Conservation (phyloP, 2,113 vertebrate species). For the Periophthalmodon schlosseri region DNA sequence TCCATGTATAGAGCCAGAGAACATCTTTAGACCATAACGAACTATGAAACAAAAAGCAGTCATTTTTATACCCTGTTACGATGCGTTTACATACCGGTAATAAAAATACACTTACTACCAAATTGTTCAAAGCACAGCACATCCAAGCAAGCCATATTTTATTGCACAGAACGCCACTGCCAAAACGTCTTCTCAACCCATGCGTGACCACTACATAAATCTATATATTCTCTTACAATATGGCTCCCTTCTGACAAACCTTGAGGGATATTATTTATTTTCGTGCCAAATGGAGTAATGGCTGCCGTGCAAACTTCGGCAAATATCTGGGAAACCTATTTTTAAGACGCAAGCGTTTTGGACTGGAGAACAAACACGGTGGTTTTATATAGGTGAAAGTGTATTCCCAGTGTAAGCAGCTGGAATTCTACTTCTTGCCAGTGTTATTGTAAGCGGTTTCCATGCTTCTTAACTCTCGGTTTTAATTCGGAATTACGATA, state of each 20-base stretch:
- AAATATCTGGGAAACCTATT: conserved; percentile 5
- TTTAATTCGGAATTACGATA: conserved; percentile 59
- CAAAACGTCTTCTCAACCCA: not conserved
- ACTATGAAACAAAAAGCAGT: not conserved
- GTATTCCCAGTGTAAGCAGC: conserved; percentile 37
- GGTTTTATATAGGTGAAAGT: conserved; percentile 28
- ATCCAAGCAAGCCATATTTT: conserved; percentile 1
- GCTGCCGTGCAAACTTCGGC: not conserved
- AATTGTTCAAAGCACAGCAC: not conserved
- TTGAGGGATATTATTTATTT: conserved; percentile 9
- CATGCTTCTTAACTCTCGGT: conserved; percentile 60
- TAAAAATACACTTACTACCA: not conserved
- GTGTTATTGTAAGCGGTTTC: conserved; percentile 72
- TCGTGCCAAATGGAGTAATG: not conserved
- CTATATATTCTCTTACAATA: not conserved
- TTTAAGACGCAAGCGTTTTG: conserved; percentile 21
- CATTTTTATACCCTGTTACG: not conserved
- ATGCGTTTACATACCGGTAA: not conserved
- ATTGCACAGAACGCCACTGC: not conserved
- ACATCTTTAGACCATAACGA: not conserved
- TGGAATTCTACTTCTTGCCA: conserved; percentile 39
- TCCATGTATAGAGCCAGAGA: not conserved
- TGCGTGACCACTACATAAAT: not conserved
- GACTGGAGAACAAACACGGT: conserved; percentile 22
- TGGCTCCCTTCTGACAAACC: not conserved